Evolutionary conservation across 2,797 vertebrate species (phyloP).

Genomic region (Leontopithecus rosalia): DNA sequence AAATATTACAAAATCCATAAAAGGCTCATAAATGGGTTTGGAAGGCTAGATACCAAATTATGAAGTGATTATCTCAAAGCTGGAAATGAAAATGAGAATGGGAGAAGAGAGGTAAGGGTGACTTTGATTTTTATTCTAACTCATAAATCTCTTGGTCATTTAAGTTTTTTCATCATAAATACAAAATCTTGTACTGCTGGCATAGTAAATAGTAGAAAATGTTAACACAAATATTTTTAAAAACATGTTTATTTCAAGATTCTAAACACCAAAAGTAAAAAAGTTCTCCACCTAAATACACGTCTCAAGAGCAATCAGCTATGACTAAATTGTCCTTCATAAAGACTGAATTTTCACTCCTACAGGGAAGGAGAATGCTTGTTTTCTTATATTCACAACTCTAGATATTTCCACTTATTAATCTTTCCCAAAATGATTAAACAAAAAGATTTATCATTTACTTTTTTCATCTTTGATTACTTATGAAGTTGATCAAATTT

Average conservation of each 20-base stretch:
- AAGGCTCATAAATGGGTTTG: not conserved
- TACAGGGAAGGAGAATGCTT: not conserved
- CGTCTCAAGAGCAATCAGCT: not conserved
- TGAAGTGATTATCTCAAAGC: not conserved
- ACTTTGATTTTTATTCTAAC: slow-evolving; percentile 11
- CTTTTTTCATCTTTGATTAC: slow-evolving; percentile 1
- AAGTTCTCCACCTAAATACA: not conserved
- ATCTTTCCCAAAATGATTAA: slow-evolving; percentile 9
- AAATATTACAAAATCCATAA: not conserved
- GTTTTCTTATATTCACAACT: not conserved
- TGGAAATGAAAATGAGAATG: not conserved
- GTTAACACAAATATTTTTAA: not conserved
- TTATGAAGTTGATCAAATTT: not conserved
- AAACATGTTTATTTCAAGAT: slow-evolving; percentile 27
- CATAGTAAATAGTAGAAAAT: not conserved
- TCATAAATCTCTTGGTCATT: not conserved
- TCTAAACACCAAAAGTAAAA: not conserved
- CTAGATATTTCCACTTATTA: not conserved
- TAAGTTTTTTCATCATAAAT: slow-evolving; percentile 4
- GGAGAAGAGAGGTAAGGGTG: not conserved
- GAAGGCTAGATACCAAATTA: not conserved
- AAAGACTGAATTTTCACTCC: not conserved
- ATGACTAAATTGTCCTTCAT: not conserved
- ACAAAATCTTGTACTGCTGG: not conserved
- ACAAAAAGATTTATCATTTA: not conserved